Evolutionary conservation across 30 jellyfish, hydroid and myxozoan genomes (phyloP).

Genomic region (Cassiopea andromeda): DNA sequence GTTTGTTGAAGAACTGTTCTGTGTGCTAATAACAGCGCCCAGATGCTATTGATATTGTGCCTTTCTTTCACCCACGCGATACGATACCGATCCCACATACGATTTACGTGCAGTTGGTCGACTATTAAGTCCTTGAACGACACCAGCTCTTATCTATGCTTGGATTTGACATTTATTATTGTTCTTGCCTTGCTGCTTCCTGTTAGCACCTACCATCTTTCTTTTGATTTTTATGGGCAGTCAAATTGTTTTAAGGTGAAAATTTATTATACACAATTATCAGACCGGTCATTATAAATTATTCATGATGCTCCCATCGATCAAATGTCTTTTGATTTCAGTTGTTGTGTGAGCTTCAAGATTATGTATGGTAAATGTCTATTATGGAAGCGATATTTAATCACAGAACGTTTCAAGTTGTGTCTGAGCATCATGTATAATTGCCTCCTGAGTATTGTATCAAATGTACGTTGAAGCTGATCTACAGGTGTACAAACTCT

Average conservation of each 20-base stretch:
- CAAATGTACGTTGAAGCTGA: no score
- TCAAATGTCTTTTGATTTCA: no score
- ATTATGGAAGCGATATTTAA: no score
- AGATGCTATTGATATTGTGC: neutral
- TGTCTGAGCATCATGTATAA: no score
- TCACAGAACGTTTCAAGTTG: no score
- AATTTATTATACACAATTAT: neutral
- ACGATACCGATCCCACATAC: neutral
- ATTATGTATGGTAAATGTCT: no score
- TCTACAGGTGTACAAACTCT: no score
- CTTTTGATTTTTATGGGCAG: neutral
- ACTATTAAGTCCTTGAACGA: conserved; percentile 10
- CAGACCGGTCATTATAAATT: conserved; percentile 7
- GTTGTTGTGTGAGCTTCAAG: no score
- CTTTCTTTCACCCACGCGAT: conserved; percentile 48
- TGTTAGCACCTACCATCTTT: conserved; percentile 8
- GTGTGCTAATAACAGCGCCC: conserved; percentile 7
- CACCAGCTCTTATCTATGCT: neutral
- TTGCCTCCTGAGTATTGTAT: no score
- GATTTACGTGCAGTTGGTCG: conserved; percentile 7
- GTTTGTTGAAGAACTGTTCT: conserved; percentile 37
- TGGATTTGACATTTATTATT: neutral
- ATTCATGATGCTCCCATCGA: conserved; percentile 4
- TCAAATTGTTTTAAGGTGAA: neutral
- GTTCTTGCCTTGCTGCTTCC: conserved; percentile 8